Percentiles rank a stretch among this genome's conserved stretches.
Conservation (phyloP, 2,888 invertebrate genomes). For the Coelogynopora nodosa region DNA sequence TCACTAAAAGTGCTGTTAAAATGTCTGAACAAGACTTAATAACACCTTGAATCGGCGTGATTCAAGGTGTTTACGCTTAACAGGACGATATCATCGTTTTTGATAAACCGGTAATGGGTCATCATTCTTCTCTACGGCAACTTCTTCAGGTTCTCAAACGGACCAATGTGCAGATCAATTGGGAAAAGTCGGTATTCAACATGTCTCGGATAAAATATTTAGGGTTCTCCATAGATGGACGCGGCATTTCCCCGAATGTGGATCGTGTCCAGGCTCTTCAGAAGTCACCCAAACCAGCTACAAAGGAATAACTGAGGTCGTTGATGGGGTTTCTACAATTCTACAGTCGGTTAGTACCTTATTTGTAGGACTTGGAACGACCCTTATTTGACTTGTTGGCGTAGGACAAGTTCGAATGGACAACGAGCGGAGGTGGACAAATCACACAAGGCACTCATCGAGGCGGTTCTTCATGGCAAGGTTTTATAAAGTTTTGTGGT, state of each 20-base stretch:
- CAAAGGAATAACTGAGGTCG: neutral
- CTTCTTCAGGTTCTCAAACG: neutral
- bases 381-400: neutral
- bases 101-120: neutral
- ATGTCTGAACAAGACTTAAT: too few relatives aligned
- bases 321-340: neutral
- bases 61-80: neutral
- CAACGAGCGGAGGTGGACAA: too few relatives aligned
- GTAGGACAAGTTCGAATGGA: neutral
- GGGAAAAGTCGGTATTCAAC: neutral
- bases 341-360: neutral
- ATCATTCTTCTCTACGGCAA: neutral
- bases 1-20: too few relatives aligned
- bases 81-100: neutral
- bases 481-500: neutral
- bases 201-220: neutral
- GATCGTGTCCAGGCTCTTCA: neutral
- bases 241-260: neutral
- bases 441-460: neutral
- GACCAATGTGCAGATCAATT: neutral
- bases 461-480: neutral
- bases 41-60: neutral
- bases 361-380: neutral
- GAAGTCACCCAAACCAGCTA: neutral
- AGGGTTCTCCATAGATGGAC: neutral